Conservation (phyloP, 2,797 vertebrate species). For the Lycodopsis pacificus region DNA sequence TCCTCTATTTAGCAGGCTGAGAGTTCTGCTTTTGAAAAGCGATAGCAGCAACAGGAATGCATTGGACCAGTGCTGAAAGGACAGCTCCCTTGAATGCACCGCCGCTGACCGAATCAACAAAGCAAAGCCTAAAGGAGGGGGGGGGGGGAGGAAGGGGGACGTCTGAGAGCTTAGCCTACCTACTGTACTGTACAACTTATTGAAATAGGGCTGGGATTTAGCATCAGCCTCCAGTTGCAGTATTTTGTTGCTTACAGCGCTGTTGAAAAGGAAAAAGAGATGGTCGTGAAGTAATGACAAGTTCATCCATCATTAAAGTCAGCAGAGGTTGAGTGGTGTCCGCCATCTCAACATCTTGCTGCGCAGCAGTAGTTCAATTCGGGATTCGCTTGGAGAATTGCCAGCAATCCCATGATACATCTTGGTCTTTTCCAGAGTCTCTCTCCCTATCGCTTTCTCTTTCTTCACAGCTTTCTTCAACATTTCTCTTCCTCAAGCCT, state of each 20-base stretch:
- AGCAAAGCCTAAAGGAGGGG: constrained; percentile 70
- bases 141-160: background rate
- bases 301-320: constrained; percentile 82
- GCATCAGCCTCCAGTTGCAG: constrained; percentile 81
- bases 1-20: constrained; percentile 72
- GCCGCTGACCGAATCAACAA: constrained; percentile 77
- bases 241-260: constrained; percentile 81
- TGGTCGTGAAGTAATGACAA: constrained; percentile 83
- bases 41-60: constrained; percentile 85
- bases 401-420: constrained; percentile 89
- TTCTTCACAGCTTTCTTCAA: constrained; percentile 13
- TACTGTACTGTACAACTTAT: constrained; percentile 88
- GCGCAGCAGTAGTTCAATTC: constrained; percentile 80
- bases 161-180: constrained; percentile 75
- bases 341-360: constrained; percentile 79
- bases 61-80: constrained; percentile 88
- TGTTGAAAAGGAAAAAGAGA: constrained; percentile 74
- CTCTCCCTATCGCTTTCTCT: constrained; percentile 57
- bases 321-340: constrained; percentile 78
- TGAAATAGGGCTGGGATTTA: constrained; percentile 79
- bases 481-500: constrained; percentile 56
- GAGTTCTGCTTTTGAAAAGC: constrained; percentile 77
- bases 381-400: constrained; percentile 88
- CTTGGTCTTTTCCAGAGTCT: constrained; percentile 79
- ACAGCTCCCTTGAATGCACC: constrained; percentile 88